These are phyloP conservation scores for Mionectes olivaceus DNA, from an alignment of 2,797 vertebrate species.

Conservation along the genomic window DNA sequence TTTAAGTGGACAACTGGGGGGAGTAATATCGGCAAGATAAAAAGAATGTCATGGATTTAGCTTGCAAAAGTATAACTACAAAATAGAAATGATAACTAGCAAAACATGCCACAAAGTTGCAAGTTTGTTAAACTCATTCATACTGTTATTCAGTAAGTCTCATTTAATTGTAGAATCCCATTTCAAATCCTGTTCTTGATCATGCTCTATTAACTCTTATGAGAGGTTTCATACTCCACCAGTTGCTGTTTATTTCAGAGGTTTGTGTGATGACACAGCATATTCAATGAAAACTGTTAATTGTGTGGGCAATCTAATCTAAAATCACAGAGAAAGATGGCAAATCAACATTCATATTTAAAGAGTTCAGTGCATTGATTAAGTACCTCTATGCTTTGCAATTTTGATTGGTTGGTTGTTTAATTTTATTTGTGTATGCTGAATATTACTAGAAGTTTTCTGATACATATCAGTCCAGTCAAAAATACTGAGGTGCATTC, in stretches of 20 bases:
- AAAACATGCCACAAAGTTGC: not conserved
- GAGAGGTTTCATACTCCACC: not conserved
- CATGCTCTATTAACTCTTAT: not conserved
- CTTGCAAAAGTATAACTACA: not conserved
- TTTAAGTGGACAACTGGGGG: conserved; percentile 13
- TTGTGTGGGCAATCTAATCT: not conserved
- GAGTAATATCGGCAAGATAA: not conserved
- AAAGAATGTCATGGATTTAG: not conserved
- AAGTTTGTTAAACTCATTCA: not conserved
- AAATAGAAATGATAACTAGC: not conserved
- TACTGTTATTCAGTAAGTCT: not conserved
- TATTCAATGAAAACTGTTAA: not conserved
- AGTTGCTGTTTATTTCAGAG: not conserved
- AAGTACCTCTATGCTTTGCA: not conserved
- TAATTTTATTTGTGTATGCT: not conserved
- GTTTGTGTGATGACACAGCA: not conserved
- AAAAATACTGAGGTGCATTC: not conserved
- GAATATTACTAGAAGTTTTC: not conserved
- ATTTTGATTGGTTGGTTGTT: not conserved
- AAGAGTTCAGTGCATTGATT: not conserved
- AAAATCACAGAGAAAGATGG: not conserved
- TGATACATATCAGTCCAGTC: not conserved
- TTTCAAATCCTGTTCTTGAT: not conserved
- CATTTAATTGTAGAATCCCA: not conserved
- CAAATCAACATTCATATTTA: not conserved